These are phyloP conservation scores for Megatriorchis doriae DNA, from an alignment of 2,113 vertebrate genomes.

Conservation along the genomic window DNA sequence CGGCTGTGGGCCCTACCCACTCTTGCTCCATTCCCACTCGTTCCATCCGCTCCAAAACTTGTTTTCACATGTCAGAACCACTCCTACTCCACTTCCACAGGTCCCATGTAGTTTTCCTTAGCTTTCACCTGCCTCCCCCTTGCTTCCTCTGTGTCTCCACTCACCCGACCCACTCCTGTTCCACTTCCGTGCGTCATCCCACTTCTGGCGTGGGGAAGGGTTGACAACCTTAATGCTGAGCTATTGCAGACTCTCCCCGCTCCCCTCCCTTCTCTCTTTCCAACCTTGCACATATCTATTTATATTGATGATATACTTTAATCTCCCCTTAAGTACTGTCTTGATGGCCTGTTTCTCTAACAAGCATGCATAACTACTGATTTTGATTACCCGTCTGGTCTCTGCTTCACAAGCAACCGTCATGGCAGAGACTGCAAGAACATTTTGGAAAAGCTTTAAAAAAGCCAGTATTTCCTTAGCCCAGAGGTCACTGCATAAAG, in stretches of 20 bases:
- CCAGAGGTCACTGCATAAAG: not conserved
- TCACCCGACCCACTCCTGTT: constrained; percentile 13
- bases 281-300: not conserved
- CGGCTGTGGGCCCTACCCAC: not conserved
- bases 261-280: not conserved
- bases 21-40: not conserved
- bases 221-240: constrained; percentile 6
- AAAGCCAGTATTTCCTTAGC: not conserved
- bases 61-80: constrained; percentile 50
- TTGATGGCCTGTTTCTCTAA: constrained; percentile 39
- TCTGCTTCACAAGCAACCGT: not conserved
- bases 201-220: not conserved
- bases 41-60: not conserved
- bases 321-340: not conserved
- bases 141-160: not conserved
- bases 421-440: not conserved
- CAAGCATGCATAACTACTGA: not conserved
- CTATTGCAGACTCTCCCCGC: not conserved
- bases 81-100: constrained; percentile 39
- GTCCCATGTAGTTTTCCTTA: not conserved
- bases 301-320: constrained; percentile 23
- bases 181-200: not conserved
- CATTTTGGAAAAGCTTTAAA: not conserved
- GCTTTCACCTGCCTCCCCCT: constrained; percentile 20
- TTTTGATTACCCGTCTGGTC: constrained; percentile 19